These are phyloP conservation scores for Tiphia femorata DNA, from an alignment of 2,888 invertebrate genomes.

Conservation along the genomic window DNA sequence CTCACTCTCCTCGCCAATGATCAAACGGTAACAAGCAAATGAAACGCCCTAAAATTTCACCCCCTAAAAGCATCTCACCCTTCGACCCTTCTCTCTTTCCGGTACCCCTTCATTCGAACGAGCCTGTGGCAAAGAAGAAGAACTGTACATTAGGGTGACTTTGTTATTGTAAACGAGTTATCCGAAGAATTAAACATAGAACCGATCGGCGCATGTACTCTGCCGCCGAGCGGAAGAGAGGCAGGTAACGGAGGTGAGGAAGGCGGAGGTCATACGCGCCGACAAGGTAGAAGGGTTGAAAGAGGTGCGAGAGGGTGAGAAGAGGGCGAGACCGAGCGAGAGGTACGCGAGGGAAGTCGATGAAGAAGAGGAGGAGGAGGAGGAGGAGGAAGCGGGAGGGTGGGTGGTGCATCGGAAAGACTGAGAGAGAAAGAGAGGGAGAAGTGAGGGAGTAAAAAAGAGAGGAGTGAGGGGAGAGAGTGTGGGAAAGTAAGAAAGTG, in stretches of 20 bases:
- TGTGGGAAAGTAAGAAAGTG: too few relatives aligned
- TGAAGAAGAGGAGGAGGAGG: slow-evolving; percentile 18
- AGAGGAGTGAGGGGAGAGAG: too few relatives aligned
- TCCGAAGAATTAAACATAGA: slow-evolving; percentile 42
- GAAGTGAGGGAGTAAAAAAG: too few relatives aligned
- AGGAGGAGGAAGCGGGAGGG: slow-evolving; percentile 29
- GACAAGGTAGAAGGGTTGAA: not conserved
- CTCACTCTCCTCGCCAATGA: too few relatives aligned
- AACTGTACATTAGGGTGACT: not conserved
- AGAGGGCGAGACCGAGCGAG: slow-evolving; percentile 13
- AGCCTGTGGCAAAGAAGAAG: too few relatives aligned
- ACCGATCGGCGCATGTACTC: slow-evolving; percentile 47
- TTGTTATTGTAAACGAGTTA: slow-evolving; percentile 31
- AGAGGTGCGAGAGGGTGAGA: not conserved
- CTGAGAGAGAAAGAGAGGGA: slow-evolving; percentile 32
- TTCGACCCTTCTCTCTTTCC: too few relatives aligned
- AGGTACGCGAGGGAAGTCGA: slow-evolving; percentile 34
- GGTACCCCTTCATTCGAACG: too few relatives aligned
- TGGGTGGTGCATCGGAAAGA: too few relatives aligned
- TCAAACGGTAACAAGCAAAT: too few relatives aligned
- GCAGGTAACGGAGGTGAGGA: not conserved
- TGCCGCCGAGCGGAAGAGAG: slow-evolving; percentile 22
- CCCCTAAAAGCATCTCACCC: too few relatives aligned
- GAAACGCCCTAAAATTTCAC: too few relatives aligned
- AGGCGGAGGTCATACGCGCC: slow-evolving; percentile 10